Base-by-base conservation (phyloP, 2,797 vertebrate genomes). In the Buceros bicornis region DNA sequence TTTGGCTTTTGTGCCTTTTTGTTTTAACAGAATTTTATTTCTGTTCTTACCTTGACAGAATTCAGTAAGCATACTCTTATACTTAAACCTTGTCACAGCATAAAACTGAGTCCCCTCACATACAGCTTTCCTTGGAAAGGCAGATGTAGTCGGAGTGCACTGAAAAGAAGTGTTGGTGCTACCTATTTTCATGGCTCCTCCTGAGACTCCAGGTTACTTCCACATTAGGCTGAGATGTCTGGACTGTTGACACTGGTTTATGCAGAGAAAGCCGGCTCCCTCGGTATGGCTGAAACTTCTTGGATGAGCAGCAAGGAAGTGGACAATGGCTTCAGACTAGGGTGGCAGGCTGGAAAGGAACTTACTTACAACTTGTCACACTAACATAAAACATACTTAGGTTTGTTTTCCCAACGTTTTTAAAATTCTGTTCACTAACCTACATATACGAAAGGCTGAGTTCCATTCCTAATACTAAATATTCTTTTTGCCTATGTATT, bases 361-460 rank as follows among this genome's bases (percentile, higher is more conserved):
- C 16, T 57, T 22, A 8, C 33, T 87, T 92, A 65, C 42, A 70
- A 45, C 16, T 47, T 88, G 48, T 81, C 54, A 67, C 19, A 42
- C 4, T 72, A 66, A 48, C 28, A 43, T 29, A 70, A 67, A 33
- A 79, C 4, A 42, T 54, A 54, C 4, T 47, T 64, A 66, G 65
- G 73, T 56, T 72, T 62, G 31, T 53, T 21, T 65, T 90, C 47
- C 58, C 45, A 47, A 45, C 2, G 6, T 28, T 76, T 37, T 82
- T 62, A 40, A 70, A 31, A 58, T 79, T 89, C 21, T 95, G 31
- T 84, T 89, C 56, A 65, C 96, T 96, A 84, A 65, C 19, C 16
- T 89, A 71, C 58, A 83, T 62, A 83, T 20, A 16, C 62, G 76
- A 85, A 96, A 96, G 82, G 48, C 76, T 60, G 50, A 91, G 35